Evolutionary conservation across 2,113 vertebrate species (phyloP).

Genomic region (Indri indri): DNA sequence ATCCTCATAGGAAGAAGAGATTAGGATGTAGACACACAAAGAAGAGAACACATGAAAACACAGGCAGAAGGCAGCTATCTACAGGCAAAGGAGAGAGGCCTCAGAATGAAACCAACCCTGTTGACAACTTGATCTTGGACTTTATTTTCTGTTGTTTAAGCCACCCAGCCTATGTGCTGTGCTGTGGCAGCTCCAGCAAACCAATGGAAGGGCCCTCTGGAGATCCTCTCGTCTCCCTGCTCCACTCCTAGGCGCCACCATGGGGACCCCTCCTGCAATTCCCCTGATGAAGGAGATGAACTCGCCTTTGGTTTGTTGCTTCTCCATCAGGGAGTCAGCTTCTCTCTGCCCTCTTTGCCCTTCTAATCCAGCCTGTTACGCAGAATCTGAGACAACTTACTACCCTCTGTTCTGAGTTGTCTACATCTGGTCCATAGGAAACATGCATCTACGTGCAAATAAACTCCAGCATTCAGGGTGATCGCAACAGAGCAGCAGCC

Average conservation of each 20-base stretch:
- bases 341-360: background rate
- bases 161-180: fast-evolving
- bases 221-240: background rate
- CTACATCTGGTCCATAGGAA: background rate
- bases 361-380: background rate
- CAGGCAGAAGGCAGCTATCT: background rate
- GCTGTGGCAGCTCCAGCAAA: background rate
- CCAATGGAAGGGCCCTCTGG: background rate
- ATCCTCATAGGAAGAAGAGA: background rate
- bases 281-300: no score
- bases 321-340: background rate
- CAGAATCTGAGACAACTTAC: background rate
- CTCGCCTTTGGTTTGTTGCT: background rate
- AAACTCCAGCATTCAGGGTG: background rate
- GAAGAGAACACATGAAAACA: background rate
- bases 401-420: background rate
- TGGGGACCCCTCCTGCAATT: background rate
- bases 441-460: background rate
- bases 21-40: background rate
- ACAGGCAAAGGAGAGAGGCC: background rate
- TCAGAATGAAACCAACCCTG: background rate
- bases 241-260: background rate
- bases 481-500: background rate
- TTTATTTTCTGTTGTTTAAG: background rate
- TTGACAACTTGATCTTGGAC: background rate